Evolutionary conservation across 2,888 invertebrate species (phyloP).

Genomic region (Cryptus viduatorius): DNA sequence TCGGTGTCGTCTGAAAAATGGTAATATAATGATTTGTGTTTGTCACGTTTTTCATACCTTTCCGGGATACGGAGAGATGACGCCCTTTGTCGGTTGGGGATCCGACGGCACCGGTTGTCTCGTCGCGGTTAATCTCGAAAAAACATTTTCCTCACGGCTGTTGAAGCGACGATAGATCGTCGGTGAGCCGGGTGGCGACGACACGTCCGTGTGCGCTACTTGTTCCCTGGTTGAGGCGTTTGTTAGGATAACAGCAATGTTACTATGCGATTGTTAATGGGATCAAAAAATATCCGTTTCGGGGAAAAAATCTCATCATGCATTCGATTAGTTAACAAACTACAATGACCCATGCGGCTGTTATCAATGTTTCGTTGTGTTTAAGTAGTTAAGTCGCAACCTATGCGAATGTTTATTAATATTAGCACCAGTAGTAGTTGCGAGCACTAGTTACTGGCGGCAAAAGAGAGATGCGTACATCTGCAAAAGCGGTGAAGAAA

Average conservation of each 20-base stretch:
- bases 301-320: constrained; percentile 21
- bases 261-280: constrained; percentile 41
- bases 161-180: constrained; percentile 86
- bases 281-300: constrained; percentile 23
- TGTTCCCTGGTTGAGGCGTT: constrained; percentile 85
- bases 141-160: constrained; percentile 90
- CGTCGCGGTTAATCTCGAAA: constrained; percentile 90
- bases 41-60: constrained; percentile 84
- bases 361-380: constrained; percentile 2
- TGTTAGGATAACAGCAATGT: constrained; percentile 76
- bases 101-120: constrained; percentile 85
- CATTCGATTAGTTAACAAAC: constrained; percentile 20
- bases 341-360: constrained; percentile 13
- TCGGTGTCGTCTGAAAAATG: too few species aligned
- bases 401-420: neutral
- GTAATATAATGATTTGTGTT: too few species aligned
- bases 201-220: constrained; percentile 86
- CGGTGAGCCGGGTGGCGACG: constrained; percentile 88
- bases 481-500: too few species aligned
- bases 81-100: constrained; percentile 85
- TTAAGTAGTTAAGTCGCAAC: neutral
- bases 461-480: too few species aligned
- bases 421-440: too few species aligned
- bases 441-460: too few species aligned
- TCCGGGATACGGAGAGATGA: constrained; percentile 87